Base-by-base conservation (phyloP, 2,113 vertebrate species). In the Panurus biarmicus region DNA sequence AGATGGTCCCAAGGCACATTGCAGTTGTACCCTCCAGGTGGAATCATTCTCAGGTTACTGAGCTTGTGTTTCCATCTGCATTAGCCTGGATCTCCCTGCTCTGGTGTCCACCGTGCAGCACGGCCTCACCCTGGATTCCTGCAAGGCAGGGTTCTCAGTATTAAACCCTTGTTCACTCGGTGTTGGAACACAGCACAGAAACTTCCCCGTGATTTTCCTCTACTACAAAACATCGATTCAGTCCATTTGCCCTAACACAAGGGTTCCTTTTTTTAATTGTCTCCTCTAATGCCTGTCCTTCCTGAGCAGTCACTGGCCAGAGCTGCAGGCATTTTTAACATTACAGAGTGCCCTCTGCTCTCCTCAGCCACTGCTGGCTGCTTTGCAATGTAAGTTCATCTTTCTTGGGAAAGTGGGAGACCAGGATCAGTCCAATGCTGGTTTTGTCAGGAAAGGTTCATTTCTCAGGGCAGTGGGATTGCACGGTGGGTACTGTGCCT, bases 41-140 rank as follows among this genome's bases (percentile, higher is more conserved):
- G 25, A n/a, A 54, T 86, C 50, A 25, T 21, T n/a, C 44, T 40
- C 2, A 0, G 17, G 19, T 62, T 78, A 12, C 36, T 33, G 70
- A 70, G 40, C 20, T 38, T 48, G 7, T 35, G 7, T 60, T 54
- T 69, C 69, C 13, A 18, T 25, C 44, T 77, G 6, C 1, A 0
- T 57, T 61, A 40, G 21, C 36, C 6, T 66, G 40, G 54, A 56
- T 47, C 33, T 56, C 40, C 22, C 14, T 24, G 14, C 64, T 76
- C 16, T 66, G 21, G 10, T 8, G 0, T 35, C 9, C 5, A 2
- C 21, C 4, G 6, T 26, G 26, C 36, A 71, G 29, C 45, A 15
- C 0, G 2, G 50, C 20, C 54, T 80, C 69, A 38, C 9, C 19
- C 40, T 4, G 2, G 7, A n/a, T 76, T 80, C 44, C 28, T 74